These are phyloP conservation scores for Cheilinus undulatus DNA, from an alignment of 2,113 vertebrate genomes.

Conservation along the genomic window DNA sequence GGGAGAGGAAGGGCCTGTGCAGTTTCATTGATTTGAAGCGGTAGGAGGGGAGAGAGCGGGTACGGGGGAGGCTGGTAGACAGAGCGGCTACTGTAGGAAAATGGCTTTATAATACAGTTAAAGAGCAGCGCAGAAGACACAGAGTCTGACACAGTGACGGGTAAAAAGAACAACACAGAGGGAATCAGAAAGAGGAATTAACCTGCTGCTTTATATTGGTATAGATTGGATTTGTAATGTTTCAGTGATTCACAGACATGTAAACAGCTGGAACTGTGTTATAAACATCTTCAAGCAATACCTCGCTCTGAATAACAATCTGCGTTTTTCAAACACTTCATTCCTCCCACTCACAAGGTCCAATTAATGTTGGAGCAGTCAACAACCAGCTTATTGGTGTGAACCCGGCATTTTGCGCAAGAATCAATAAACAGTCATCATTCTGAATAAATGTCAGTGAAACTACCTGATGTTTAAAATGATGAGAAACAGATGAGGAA, in stretches of 20 bases:
- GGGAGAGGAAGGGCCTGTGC: conserved; percentile 67
- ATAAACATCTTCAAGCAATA: conserved; percentile 13
- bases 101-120: conserved; percentile 75
- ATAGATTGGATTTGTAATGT: background rate
- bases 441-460: conserved; percentile 9
- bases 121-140: conserved; percentile 54
- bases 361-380: conserved; percentile 11
- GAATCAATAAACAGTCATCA: conserved; percentile 15
- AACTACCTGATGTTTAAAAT: background rate
- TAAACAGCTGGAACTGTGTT: conserved; percentile 20
- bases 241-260: background rate
- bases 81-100: conserved; percentile 73
- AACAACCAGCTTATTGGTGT: conserved; percentile 1
- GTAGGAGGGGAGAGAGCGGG: conserved; percentile 53
- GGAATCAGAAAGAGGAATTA: conserved; percentile 11
- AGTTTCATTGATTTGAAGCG: conserved; percentile 75
- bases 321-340: conserved; percentile 1
- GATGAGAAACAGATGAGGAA: background rate
- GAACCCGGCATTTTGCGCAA: background rate
- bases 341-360: conserved; percentile 15
- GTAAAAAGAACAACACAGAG: conserved; percentile 19
- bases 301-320: background rate
- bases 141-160: conserved; percentile 46
- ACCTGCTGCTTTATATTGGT: conserved; percentile 37
- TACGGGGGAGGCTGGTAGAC: conserved; percentile 50